These are phyloP conservation scores for Trichopria drosophilae DNA, from an alignment of 2,888 invertebrate species.

Conservation along the genomic window DNA sequence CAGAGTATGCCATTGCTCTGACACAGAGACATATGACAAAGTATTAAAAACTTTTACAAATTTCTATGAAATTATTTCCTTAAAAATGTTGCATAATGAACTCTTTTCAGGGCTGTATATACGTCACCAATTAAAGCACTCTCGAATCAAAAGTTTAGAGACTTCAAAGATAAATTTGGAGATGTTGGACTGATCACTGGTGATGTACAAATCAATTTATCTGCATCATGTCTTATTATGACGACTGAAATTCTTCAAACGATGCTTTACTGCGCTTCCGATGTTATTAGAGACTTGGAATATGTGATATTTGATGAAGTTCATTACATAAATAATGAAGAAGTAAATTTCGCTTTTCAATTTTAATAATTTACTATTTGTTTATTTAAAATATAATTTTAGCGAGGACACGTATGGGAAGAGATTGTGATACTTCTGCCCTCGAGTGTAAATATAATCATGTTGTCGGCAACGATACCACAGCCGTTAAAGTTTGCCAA, in stretches of 20 bases:
- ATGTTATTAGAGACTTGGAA: conserved; percentile 92
- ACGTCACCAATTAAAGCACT: conserved; percentile 99
- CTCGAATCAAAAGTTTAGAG: conserved; percentile 98
- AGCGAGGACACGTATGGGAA: conserved; percentile 99
- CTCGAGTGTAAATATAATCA: conserved; percentile 90
- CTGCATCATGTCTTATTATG: conserved; percentile 96
- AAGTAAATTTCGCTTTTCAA: conserved; percentile 70
- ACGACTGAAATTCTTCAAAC: conserved; percentile 97
- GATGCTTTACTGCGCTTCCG: conserved; percentile 94
- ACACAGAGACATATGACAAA: conserved; percentile 89
- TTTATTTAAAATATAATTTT: conserved; percentile 29
- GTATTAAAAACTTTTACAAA: too few relatives aligned
- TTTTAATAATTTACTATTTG: too few relatives aligned
- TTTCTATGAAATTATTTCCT: too few relatives aligned
- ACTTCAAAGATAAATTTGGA: conserved; percentile 89
- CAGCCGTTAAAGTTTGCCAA: conserved; percentile 95
- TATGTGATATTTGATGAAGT: conserved; percentile 99
- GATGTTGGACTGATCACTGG: conserved; percentile 94
- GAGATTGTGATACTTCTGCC: conserved; percentile 96
- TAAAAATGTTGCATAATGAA: background rate
- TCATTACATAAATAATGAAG: conserved; percentile 96
- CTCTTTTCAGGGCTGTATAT: conserved; percentile 75
- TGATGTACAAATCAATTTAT: conserved; percentile 92
- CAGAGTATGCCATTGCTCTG: conserved; percentile 97
- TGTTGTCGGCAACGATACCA: conserved; percentile 97